Base-by-base conservation (phyloP, 2,797 vertebrate genomes). In the Echiichthys vipera region DNA sequence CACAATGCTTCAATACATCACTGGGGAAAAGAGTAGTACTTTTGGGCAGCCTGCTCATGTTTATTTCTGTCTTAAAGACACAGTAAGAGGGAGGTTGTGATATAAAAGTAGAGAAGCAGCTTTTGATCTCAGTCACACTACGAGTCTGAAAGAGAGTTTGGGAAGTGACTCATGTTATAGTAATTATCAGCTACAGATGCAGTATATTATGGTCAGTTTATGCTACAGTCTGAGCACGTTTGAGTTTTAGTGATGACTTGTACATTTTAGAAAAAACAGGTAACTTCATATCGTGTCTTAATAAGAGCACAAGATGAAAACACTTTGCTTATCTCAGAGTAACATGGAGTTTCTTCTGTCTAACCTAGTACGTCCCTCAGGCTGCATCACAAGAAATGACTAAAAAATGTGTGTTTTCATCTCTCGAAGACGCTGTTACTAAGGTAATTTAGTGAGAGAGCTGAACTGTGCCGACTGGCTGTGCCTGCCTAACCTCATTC, bases 401-500 rank as follows among this genome's bases (percentile, higher is more conserved):
- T 17, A 17, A 71, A 17, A 55, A 66, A 65, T 25, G 53, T 27
- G 36, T 20, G 49, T 55, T 59, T 71, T 65, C 65, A 46, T 71
- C 15, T 55, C 15, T 34, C 11, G 2, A 43, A 39, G 56, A 45
- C 17, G 25, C 37, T 9, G 53, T 42, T 39, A 20, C 46, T 15
- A 56, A 63, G 55, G 5, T 68, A 40, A 72, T 81, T 78, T 59
- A 57, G 45, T 42, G 51, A 2, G 30, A 64, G 46, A 5, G 64
- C 59, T 46, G 65, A 66, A 47, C 45, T 81, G 81, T 65, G 74
- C 50, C 12, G 49, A 46, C 50, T 27, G 42, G 18, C 67, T 27
- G 49, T 54, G 74, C 39, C 64, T 67, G 61, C 71, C 79, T 83
- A 75, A 86, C 78, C 75, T 80, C 62, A 42, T 80, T 83, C 65